phyloP scores from a whole-genome alignment of 2,888 invertebrate species.

The Atethmia centrago region DNA sequence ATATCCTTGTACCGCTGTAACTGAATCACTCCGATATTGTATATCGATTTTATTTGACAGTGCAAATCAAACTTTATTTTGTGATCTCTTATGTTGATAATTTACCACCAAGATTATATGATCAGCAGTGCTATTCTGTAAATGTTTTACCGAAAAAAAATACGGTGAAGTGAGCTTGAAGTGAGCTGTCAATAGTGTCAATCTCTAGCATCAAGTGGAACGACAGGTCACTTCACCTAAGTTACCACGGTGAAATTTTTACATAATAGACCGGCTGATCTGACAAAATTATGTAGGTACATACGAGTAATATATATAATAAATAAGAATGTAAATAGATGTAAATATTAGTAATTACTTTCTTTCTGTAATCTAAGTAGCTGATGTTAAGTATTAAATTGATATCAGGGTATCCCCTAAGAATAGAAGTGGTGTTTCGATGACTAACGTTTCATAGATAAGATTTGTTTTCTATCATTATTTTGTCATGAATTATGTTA shows the following conservation, averaged over 20 bases:
- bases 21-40: neutral
- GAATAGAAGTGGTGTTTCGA: slow-evolving; percentile 73
- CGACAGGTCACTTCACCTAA: too few species aligned
- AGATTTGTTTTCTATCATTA: neutral
- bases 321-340: slow-evolving; percentile 75
- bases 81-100: neutral
- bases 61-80: neutral
- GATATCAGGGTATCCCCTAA: slow-evolving; percentile 90
- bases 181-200: too few species aligned
- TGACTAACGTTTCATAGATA: slow-evolving; percentile 71
- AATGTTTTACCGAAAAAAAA: too few species aligned
- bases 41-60: slow-evolving; percentile 13
- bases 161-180: too few species aligned
- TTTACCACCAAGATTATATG: neutral
- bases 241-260: too few species aligned
- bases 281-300: neutral
- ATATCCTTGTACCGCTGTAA: neutral
- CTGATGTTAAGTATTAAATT: slow-evolving; percentile 81
- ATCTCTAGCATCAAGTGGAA: too few species aligned
- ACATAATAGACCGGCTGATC: too few species aligned
- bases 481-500: neutral
- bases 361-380: slow-evolving; percentile 78
- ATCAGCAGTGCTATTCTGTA: too few species aligned
- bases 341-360: slow-evolving; percentile 81
- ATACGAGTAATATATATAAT: slow-evolving; percentile 21